These are phyloP conservation scores for Anaspis maculata DNA, from an alignment of 2,888 invertebrate genomes.

Conservation along the genomic window DNA sequence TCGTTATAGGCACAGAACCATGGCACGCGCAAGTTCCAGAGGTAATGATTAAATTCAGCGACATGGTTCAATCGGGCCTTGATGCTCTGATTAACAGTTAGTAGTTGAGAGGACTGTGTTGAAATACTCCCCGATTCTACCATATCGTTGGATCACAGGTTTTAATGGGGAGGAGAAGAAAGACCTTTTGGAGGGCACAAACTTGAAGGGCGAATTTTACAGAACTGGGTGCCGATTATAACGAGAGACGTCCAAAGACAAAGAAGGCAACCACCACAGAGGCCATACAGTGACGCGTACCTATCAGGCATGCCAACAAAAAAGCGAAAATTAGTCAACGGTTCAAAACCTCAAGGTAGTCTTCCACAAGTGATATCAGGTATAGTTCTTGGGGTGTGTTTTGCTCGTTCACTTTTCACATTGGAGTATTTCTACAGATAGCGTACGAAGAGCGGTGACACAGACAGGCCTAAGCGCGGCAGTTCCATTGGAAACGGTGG, in stretches of 20 bases:
- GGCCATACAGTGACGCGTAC: slow-evolving; percentile 82
- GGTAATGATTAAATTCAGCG: slow-evolving; percentile 18
- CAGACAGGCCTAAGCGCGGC: slow-evolving; percentile 45
- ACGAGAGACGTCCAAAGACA: slow-evolving; percentile 71
- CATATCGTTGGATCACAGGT: no score
- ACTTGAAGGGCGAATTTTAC: no score
- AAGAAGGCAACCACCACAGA: slow-evolving; percentile 48
- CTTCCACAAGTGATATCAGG: slow-evolving; percentile 40
- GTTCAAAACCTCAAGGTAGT: slow-evolving; percentile 38
- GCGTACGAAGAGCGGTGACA: slow-evolving; percentile 43
- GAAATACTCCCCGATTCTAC: no score
- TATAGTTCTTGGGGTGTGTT: no score
- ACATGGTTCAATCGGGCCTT: no score
- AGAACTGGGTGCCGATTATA: slow-evolving; percentile 82
- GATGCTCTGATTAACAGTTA: no score
- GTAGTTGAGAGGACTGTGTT: no score
- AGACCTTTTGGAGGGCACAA: no score
- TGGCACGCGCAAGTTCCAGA: slow-evolving; percentile 58
- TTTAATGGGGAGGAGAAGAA: no score
- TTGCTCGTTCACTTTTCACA: no score
- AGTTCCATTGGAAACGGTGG: slow-evolving; percentile 43
- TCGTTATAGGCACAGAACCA: slow-evolving; percentile 48
- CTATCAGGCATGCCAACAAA: slow-evolving; percentile 83
- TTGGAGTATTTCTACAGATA: slow-evolving; percentile 31
- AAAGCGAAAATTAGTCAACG: slow-evolving; percentile 64